Conservation (phyloP, 2,113 vertebrate species). For the Verasper variegatus region DNA sequence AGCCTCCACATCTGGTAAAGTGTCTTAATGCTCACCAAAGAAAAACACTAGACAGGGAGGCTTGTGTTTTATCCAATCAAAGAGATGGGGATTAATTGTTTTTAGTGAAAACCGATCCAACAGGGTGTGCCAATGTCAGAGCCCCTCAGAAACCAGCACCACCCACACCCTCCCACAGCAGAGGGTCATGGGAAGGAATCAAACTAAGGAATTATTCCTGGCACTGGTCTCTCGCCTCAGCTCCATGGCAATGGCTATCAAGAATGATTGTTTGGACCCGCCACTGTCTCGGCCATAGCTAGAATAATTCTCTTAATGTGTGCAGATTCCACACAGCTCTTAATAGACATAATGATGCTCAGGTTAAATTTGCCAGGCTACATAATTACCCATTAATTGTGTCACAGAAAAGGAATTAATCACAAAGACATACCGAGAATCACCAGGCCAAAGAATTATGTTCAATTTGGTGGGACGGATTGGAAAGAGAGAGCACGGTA, state of each 20-base stretch:
- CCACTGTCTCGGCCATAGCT: constrained; percentile 67
- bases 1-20: constrained; percentile 14
- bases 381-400: constrained; percentile 98
- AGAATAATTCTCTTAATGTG: constrained; percentile 93
- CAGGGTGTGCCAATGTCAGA: constrained; percentile 45
- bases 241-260: constrained; percentile 61
- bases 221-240: constrained; percentile 66
- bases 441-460: constrained; percentile 89
- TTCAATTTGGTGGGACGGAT: constrained; percentile 94
- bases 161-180: constrained; percentile 52
- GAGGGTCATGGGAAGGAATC: constrained; percentile 76
- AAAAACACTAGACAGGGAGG: constrained; percentile 40
- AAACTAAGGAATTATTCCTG: constrained; percentile 72
- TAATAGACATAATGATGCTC: constrained; percentile 90
- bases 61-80: constrained; percentile 49
- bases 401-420: constrained; percentile 95
- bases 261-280: constrained; percentile 49
- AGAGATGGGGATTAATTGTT: constrained; percentile 64
- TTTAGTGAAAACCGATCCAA: constrained; percentile 60
- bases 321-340: constrained; percentile 90
- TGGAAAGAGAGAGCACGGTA: constrained; percentile 77
- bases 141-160: constrained; percentile 62
- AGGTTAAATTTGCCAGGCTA: constrained; percentile 88
- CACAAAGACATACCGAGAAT: constrained; percentile 92
- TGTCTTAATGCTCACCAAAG: constrained; percentile 39